Evolutionary conservation across 2,888 invertebrate species (phyloP).

Genomic region (Dolichomitus sp.): DNA sequence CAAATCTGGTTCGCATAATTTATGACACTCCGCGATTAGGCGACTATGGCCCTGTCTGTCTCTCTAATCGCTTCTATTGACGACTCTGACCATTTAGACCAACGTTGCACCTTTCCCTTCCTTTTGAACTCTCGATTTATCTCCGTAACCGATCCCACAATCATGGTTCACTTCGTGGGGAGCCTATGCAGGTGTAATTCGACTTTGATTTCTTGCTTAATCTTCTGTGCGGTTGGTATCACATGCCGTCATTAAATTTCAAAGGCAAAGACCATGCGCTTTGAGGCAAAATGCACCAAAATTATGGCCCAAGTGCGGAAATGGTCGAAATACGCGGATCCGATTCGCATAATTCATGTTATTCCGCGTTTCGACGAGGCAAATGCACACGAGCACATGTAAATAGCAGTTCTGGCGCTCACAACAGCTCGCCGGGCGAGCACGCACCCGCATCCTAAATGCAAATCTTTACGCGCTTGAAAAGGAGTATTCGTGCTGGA

Average conservation of each 20-base stretch:
- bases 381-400: conserved; percentile 39
- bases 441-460: conserved; percentile 53
- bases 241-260: conserved; percentile 18
- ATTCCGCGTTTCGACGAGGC: conserved; percentile 44
- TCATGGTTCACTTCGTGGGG: not conserved
- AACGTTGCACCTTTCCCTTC: not conserved
- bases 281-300: conserved; percentile 21
- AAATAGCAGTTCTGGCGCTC: conserved; percentile 48
- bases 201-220: conserved; percentile 42
- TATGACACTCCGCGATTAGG: conserved; percentile 55
- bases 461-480: conserved; percentile 45
- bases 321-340: conserved; percentile 56
- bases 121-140: not conserved
- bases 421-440: conserved; percentile 31
- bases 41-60: conserved; percentile 19
- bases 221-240: not conserved
- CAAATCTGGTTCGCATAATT: conserved; percentile 64
- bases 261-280: conserved; percentile 4
- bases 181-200: conserved; percentile 30
- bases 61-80: not conserved
- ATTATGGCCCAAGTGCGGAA: conserved; percentile 57
- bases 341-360: conserved; percentile 66
- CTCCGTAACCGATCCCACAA: not conserved
- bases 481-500: conserved; percentile 16
- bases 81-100: not conserved